Evolutionary conservation across 2,797 vertebrate species (phyloP).

Genomic region (Toxotes lorentzi): DNA sequence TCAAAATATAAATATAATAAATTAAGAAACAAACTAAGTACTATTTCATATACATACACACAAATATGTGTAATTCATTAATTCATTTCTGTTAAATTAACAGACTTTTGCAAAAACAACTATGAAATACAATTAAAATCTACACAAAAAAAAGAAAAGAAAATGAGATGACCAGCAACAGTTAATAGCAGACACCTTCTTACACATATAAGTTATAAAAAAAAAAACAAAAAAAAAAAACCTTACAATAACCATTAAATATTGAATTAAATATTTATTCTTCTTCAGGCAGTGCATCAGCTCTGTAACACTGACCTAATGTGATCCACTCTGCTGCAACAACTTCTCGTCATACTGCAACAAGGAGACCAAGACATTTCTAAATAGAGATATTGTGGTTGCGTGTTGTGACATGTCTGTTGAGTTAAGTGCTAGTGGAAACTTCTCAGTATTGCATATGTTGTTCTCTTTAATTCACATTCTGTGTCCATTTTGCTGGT

Average conservation of each 20-base stretch:
- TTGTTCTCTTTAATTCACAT: not conserved
- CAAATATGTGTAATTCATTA: not conserved
- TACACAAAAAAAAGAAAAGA: not conserved
- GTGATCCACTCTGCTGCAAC: slow-evolving; percentile 4
- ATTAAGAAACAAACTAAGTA: not conserved
- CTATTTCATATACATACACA: not conserved
- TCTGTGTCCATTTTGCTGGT: not conserved
- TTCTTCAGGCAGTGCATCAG: not conserved
- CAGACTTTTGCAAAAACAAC: not conserved
- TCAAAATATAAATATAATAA: not conserved
- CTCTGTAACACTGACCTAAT: not conserved
- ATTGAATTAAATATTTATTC: no score
- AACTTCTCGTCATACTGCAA: not conserved
- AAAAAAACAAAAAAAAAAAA: not conserved
- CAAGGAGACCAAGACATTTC: not conserved
- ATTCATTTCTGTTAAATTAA: not conserved
- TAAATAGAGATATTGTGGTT: not conserved
- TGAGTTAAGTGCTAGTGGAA: not conserved
- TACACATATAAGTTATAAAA: not conserved
- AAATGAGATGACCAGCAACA: no score
- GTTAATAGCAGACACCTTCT: not conserved
- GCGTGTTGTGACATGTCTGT: not conserved
- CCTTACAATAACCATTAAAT: not conserved
- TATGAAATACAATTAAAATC: not conserved
- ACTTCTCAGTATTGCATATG: not conserved